Base-by-base conservation (phyloP, 2,113 vertebrate species). In the Alosa alosa region DNA sequence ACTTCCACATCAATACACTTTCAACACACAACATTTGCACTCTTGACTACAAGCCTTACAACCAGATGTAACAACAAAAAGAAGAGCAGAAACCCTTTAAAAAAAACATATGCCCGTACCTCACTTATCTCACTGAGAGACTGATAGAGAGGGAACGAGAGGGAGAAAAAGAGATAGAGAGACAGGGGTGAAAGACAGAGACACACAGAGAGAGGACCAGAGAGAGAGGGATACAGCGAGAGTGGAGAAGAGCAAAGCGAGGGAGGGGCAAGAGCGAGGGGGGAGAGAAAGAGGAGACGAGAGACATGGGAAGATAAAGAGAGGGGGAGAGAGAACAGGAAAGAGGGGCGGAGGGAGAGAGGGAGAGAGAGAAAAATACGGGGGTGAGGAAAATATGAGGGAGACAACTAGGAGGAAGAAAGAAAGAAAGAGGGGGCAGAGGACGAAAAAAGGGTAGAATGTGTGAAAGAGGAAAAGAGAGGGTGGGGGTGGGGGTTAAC, bases 141-240 rank as follows among this genome's bases (percentile, higher is more conserved):
- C 44, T 44, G 60, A 60, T 60, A 64, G n/a, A 31, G n/a, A 25
- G 64, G 31, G 60, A 31, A 11, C 0, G n/a, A 68, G 60, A 31
- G 60, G 6, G n/a, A 68, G 64, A 9, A 13, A 64, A 31, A 68
- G n/a, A 68, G 0, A 57, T 36, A 83, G 57, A 72, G 44, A 64
- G 36, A 49, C 20, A 52, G 47, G 78, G 83, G 78, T 39, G 78
- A 75, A 45, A 60, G 52, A 68, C 13, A 41, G 52, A 72, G 44
- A 22, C 36, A 82, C 92, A 93, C 22, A 93, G 90, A 7, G 93
- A 92, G 68, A 89, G 91, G 91, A 90, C 93, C 86, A 92, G 57
- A 41, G 13, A 39, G 44, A 83, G 8, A 72, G 15, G 45, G 31
- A 49, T 46, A 22, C 15, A n/a, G 17, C 36, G 55, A 22, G 41